Evolutionary conservation across 2,888 invertebrate genomes (phyloP), one percentile per base, ranked within the genome.

Genomic region (Trilocha varians): DNA sequence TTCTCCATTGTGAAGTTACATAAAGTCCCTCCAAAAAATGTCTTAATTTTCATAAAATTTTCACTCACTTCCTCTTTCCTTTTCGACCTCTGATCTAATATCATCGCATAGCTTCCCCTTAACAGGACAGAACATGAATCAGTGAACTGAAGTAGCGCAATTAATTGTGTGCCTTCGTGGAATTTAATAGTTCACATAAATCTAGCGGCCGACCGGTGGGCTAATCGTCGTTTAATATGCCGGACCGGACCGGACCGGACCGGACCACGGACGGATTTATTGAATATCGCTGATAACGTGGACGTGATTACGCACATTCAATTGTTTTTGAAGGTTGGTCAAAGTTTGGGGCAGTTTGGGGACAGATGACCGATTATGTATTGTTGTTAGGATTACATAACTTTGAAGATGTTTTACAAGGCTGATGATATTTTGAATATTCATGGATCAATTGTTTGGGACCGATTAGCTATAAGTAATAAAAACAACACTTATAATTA

Each of bases 151-250:
- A 82, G 82, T 83, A 76, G 79, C 71, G 78, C 83, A 78, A 85
- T 85, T 85, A 85, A 85, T 85, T 84, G 74, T 78, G 73, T 71
- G 83, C 84, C 80, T 84, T 83, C 83, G 76, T 65, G 83, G 79
- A 82, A 83, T 85, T 85, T 85, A 85, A 85, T 85, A 84, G 84
- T 84, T 83, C 71, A 61, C 82, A 84, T 84, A 84, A 84, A 84
- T 84, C 84, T 25, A 84, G 78, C 61, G 62, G 58, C 60, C 63
- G 69, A 71, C 77, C 83, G 78, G 80, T 79, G 80, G 84, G 82
- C 76, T 83, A 84, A 84, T 83, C 79, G 79, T 43, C 78, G 78
- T 83, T 84, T 83, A 85, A 84, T 84, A 84, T 83, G 80, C 79
- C 71, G 73, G 72, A 49, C 70, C 66, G 66, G 67, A 65, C 70